Conservation (phyloP, 2,888 invertebrate species). For the Marasmarcha lunaedactyla region DNA sequence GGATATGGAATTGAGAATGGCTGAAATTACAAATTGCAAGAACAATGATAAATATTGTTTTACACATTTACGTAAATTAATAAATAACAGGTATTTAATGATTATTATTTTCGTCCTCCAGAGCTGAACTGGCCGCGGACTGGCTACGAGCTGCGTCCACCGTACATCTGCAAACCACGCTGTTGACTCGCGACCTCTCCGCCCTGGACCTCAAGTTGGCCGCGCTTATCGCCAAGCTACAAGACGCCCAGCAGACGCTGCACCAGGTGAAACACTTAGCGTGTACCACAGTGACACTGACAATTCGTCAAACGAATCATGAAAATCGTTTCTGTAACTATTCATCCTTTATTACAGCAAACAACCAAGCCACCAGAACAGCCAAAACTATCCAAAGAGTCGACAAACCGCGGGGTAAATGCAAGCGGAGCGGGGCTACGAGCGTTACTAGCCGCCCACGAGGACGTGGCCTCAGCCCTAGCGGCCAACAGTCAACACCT, state of each 20-base stretch:
- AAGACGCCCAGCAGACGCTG: slow-evolving; percentile 38
- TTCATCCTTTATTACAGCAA: too few species aligned
- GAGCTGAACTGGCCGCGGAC: slow-evolving; percentile 1
- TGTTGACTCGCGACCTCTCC: slow-evolving; percentile 80
- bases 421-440: background rate
- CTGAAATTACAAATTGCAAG: too few species aligned
- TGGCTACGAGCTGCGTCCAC: slow-evolving; percentile 78
- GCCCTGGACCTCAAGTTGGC: slow-evolving; percentile 47
- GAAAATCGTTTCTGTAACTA: too few species aligned
- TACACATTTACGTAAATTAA: too few species aligned
- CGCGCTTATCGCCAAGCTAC: slow-evolving; percentile 50
- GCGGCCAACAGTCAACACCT: slow-evolving; percentile 40
- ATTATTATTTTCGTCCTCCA: too few species aligned
- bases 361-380: too few species aligned
- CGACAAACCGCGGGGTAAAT: background rate
- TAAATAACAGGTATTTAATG: too few species aligned
- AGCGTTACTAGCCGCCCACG: slow-evolving; percentile 23
- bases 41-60: too few species aligned
- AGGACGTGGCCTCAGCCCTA: slow-evolving; percentile 70
- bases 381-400: background rate
- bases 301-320: too few species aligned
- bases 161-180: slow-evolving; percentile 84
- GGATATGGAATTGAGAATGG: too few species aligned
- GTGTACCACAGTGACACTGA: too few species aligned
- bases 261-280: background rate